Percentiles rank a stretch among this genome's conserved stretches.
phyloP scores from a whole-genome alignment of 1,140 invertebrate genomes.

The Ladona fulva region DNA sequence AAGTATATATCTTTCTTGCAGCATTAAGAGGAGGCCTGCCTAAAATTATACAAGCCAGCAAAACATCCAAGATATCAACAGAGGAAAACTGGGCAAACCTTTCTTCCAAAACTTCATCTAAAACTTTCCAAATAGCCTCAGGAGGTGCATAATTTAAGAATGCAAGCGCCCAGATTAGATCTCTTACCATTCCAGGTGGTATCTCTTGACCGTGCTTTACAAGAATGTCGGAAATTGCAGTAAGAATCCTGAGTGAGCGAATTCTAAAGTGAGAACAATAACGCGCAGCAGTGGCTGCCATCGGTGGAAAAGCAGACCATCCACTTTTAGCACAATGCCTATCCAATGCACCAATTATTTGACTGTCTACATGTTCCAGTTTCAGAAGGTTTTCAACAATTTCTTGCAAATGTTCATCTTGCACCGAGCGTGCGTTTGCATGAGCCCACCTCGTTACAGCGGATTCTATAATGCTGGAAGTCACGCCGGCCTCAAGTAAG shows the following conservation, averaged over 20 bases:
- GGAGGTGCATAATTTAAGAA: conserved; percentile 48
- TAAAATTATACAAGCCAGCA: conserved; percentile 55
- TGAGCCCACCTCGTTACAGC: conserved; percentile 48
- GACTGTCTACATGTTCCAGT: conserved; percentile 42
- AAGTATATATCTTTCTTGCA: conserved; percentile 49
- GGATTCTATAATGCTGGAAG: conserved; percentile 37
- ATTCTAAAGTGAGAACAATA: conserved; percentile 51
- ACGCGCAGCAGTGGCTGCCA: conserved; percentile 46
- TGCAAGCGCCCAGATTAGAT: conserved; percentile 53
- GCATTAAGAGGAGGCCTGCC: conserved; percentile 55
- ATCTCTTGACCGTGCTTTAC: conserved; percentile 41
- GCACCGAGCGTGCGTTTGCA: conserved; percentile 49
- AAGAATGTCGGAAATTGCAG: conserved; percentile 49
- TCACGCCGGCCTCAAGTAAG: conserved; percentile 34
- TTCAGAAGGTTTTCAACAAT: conserved; percentile 47
- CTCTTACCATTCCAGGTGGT: conserved; percentile 43
- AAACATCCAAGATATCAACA: conserved; percentile 49
- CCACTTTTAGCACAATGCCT: conserved; percentile 26
- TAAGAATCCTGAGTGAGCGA: conserved; percentile 46
- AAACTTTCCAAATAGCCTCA: conserved; percentile 43
- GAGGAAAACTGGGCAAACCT: conserved; percentile 50
- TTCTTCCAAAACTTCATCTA: conserved; percentile 46
- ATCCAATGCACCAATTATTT: conserved; percentile 49
- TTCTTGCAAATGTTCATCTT: conserved; percentile 47
- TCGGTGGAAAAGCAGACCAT: conserved; percentile 30